Base-by-base conservation (phyloP, 2,113 vertebrate species). In the Rostratula benghalensis region DNA sequence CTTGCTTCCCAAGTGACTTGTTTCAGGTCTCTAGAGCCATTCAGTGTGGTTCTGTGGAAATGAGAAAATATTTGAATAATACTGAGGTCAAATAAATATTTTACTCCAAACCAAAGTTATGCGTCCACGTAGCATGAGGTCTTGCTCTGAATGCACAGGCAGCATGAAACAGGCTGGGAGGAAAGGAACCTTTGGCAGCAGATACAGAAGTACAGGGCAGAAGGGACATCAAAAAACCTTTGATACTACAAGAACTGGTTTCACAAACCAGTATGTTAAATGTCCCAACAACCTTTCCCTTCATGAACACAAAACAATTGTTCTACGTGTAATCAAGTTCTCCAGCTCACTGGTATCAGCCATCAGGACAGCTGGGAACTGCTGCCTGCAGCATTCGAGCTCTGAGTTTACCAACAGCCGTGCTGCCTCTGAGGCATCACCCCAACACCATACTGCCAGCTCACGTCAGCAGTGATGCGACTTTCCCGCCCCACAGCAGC, bases 371-470 rank as follows among this genome's bases (percentile, higher is more conserved):
- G 30, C 39, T 19, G 45, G 57, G 48, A 53, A 7, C 15, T 8
- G 65, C 56, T 39, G 45, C 73, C 75, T 14, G 19, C 56, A 50
- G 56, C 37, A 11, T 17, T 31, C 1, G 4, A 75, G 60, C 46
- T 75, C 67, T 5, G 2, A 31, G 14, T 10, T 57, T 15, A 16
- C 3, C 59, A 33, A 11, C 16, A 35, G 35, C 48, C 12, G 8
- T 1, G 0, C 57, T 41, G 35, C 31, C 65, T 10, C 21, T 9
- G 41, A 8, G 37, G 35, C 41, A 11, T 5, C 13, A 0, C 41
- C 4, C 27, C 41, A 9, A 1, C 3, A 2, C 5, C 3, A 27
- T 0, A 13, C 8, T 0, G 1, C 27, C 51, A 30, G 60, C 65
- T 78, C 1, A 0, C 46, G 48, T 10, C 71, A 43, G 70, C 54